Conservation (phyloP, 2,888 invertebrate genomes). For the Zaprionus bogoriensis region DNA sequence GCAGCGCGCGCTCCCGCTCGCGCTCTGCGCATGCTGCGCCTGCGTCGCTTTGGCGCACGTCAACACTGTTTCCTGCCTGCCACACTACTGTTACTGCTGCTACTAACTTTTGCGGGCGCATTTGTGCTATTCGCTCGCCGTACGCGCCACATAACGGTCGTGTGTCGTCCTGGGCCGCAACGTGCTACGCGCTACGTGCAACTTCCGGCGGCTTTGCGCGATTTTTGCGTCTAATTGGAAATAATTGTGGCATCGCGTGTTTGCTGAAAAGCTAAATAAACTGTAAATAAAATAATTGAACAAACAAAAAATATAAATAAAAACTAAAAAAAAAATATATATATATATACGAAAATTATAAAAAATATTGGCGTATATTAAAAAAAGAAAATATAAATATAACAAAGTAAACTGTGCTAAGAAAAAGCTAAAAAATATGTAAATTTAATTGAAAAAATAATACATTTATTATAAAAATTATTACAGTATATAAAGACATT, state of each 20-base stretch:
- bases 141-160: slow-evolving; percentile 60
- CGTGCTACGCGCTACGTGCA: slow-evolving; percentile 28
- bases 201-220: slow-evolving; percentile 55
- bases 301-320: too few species aligned
- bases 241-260: too few species aligned
- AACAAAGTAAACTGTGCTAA: too few species aligned
- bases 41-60: slow-evolving; percentile 44
- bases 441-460: too few species aligned
- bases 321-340: too few species aligned
- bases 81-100: neutral
- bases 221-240: too few species aligned
- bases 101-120: slow-evolving; percentile 6
- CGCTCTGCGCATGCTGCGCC: slow-evolving; percentile 34
- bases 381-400: too few species aligned
- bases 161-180: slow-evolving; percentile 21
- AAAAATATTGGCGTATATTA: neutral
- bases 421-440: too few species aligned
- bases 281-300: too few species aligned
- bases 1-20: slow-evolving; percentile 8
- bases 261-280: too few species aligned
- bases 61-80: too few species aligned
- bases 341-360: too few species aligned
- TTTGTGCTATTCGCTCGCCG: slow-evolving; percentile 58
- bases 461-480: neutral
- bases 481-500: neutral